These are phyloP conservation scores for Eristalinus aeneus DNA, from an alignment of 2,888 invertebrate species.

Conservation along the genomic window DNA sequence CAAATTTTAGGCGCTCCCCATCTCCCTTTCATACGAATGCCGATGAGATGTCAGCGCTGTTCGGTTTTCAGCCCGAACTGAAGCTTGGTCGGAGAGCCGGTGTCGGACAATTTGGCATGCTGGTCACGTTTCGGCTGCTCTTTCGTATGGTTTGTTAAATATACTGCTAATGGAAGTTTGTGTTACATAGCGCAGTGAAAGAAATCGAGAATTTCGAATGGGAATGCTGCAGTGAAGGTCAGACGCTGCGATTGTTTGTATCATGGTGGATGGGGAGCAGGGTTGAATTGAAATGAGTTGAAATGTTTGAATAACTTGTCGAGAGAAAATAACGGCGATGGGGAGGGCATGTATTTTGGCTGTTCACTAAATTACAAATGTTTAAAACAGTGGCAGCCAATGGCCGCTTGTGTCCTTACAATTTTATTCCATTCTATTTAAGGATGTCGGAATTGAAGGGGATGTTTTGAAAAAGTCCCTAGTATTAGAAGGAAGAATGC, in stretches of 20 bases:
- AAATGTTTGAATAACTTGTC: constrained; percentile 4
- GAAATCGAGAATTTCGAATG: constrained; percentile 63
- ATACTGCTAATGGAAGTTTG: constrained; percentile 63
- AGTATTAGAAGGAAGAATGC: too few species aligned
- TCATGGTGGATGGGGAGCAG: constrained; percentile 44
- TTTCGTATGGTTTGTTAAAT: constrained; percentile 55
- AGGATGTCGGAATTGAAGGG: too few species aligned
- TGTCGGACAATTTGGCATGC: constrained; percentile 44
- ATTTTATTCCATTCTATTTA: too few species aligned
- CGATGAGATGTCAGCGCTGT: neutral
- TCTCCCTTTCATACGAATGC: neutral
- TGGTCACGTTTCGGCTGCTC: constrained; percentile 60
- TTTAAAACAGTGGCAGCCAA: too few species aligned
- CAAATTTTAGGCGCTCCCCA: constrained; percentile 35
- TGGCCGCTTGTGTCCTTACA: too few species aligned
- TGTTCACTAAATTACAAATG: too few species aligned
- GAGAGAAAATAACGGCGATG: too few species aligned
- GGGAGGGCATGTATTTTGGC: neutral
- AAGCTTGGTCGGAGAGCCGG: neutral
- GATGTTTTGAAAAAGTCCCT: too few species aligned
- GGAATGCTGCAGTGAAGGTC: constrained; percentile 61
- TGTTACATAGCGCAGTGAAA: constrained; percentile 57
- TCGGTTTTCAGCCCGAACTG: neutral
- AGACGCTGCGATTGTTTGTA: constrained; percentile 52
- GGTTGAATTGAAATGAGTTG: constrained; percentile 2